Conservation (phyloP, 2,888 invertebrate genomes). For the Mythimna lalbum region DNA sequence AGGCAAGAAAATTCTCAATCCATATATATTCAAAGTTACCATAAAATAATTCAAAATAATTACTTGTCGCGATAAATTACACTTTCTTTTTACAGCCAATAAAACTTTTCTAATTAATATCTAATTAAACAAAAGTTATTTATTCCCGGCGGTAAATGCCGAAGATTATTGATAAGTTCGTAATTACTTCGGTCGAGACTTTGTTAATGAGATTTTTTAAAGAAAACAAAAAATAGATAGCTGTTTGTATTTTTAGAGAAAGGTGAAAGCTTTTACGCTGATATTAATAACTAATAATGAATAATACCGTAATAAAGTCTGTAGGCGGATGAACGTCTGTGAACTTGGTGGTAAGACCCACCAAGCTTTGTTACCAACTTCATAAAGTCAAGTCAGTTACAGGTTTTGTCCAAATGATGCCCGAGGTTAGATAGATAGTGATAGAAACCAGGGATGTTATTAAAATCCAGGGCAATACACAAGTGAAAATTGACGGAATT, state of each 20-base stretch:
- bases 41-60: slow-evolving; percentile 36
- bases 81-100: slow-evolving; percentile 43
- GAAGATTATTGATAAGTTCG: slow-evolving; percentile 50
- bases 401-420: background rate
- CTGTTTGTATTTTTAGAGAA: background rate
- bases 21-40: slow-evolving; percentile 21
- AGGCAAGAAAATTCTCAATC: slow-evolving; percentile 11
- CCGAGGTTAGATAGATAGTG: background rate
- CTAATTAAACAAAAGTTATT: slow-evolving; percentile 46
- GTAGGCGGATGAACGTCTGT: background rate
- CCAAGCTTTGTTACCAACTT: too few species aligned
- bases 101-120: slow-evolving; percentile 58
- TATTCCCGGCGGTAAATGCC: slow-evolving; percentile 40
- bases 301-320: background rate
- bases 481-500: too few species aligned
- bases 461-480: background rate
- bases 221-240: slow-evolving; percentile 6
- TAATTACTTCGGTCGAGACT: slow-evolving; percentile 40
- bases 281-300: background rate
- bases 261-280: background rate
- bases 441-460: background rate
- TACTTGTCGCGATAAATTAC: slow-evolving; percentile 46
- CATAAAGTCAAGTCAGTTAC: too few species aligned
- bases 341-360: background rate
- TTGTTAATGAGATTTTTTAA: slow-evolving; percentile 40